phyloP scores from a whole-genome alignment of 2,888 invertebrate species.

The Orthonevra nobilis region DNA sequence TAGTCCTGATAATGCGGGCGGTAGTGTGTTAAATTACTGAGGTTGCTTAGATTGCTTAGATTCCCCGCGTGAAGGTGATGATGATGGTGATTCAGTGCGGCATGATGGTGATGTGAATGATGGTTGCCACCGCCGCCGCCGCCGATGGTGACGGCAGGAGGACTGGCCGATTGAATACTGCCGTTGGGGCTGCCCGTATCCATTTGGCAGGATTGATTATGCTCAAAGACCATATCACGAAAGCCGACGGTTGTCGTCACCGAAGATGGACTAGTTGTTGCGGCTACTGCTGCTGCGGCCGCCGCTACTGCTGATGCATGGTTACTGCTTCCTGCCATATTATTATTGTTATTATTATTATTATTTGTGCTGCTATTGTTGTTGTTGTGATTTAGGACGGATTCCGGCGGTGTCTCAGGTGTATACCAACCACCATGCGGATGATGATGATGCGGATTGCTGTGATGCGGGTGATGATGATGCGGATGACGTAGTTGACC shows the following conservation, averaged over 20 bases:
- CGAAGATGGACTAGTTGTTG: slow-evolving; percentile 72
- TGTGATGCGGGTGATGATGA: slow-evolving; percentile 77
- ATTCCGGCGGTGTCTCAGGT: slow-evolving; percentile 79
- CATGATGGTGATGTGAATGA: slow-evolving; percentile 74
- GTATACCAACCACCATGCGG: slow-evolving; percentile 80
- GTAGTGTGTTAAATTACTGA: slow-evolving; percentile 79
- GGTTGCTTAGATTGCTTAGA: slow-evolving; percentile 78
- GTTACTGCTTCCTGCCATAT: slow-evolving; percentile 72
- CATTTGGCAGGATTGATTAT: slow-evolving; percentile 80
- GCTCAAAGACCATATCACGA: slow-evolving; percentile 80
- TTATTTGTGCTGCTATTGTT: slow-evolving; percentile 69
- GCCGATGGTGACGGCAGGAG: slow-evolving; percentile 77
- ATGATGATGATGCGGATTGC: slow-evolving; percentile 77
- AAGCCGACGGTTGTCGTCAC: slow-evolving; percentile 76
- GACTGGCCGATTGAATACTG: slow-evolving; percentile 79
- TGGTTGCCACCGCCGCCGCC: too few relatives aligned
- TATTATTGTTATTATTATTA: slow-evolving; percentile 68
- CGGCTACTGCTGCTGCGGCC: slow-evolving; percentile 55
- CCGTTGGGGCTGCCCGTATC: slow-evolving; percentile 80
- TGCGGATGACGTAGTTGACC: slow-evolving; percentile 77
- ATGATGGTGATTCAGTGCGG: slow-evolving; percentile 74
- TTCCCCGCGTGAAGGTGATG: slow-evolving; percentile 78
- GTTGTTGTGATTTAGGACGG: slow-evolving; percentile 72
- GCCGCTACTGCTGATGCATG: slow-evolving; percentile 52
- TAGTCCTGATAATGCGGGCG: slow-evolving; percentile 80